Conservation (phyloP, 2,888 invertebrate species). For the Cerceris rybyensis region DNA sequence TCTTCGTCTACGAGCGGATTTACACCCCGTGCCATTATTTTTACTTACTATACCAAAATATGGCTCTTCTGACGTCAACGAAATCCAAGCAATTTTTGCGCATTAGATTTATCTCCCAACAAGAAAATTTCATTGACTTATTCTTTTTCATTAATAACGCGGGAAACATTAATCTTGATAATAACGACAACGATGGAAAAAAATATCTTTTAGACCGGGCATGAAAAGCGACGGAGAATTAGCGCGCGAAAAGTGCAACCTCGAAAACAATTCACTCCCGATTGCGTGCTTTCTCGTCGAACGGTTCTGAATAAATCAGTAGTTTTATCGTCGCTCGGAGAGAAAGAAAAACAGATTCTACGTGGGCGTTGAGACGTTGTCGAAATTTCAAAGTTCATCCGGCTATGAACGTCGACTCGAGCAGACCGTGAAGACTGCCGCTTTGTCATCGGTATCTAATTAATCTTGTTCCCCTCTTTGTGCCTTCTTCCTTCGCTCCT, state of each 20-base stretch:
- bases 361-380: conserved; percentile 42
- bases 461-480: conserved; percentile 60
- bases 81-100: too few species aligned
- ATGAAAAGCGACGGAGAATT: too few species aligned
- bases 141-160: too few species aligned
- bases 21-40: conserved; percentile 21
- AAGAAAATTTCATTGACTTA: too few species aligned
- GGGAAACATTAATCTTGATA: too few species aligned
- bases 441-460: conserved; percentile 69
- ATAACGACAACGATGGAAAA: background rate
- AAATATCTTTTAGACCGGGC: background rate
- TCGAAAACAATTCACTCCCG: too few species aligned
- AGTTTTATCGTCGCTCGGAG: conserved; percentile 27
- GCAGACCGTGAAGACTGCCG: conserved; percentile 36
- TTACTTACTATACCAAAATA: background rate
- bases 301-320: conserved; percentile 25
- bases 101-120: too few species aligned
- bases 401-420: conserved; percentile 44
- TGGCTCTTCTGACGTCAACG: background rate
- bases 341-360: conserved; percentile 16
- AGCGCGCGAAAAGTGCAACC: too few species aligned
- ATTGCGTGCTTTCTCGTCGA: too few species aligned
- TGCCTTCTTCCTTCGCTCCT: background rate
- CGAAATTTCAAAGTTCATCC: conserved; percentile 58
- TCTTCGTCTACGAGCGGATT: conserved; percentile 13